Percentiles rank a stretch among this genome's conserved stretches.
These are phyloP conservation scores for Drosophila yakuba DNA, from an alignment of 1,140 invertebrate genomes.

Conservation along the genomic window DNA sequence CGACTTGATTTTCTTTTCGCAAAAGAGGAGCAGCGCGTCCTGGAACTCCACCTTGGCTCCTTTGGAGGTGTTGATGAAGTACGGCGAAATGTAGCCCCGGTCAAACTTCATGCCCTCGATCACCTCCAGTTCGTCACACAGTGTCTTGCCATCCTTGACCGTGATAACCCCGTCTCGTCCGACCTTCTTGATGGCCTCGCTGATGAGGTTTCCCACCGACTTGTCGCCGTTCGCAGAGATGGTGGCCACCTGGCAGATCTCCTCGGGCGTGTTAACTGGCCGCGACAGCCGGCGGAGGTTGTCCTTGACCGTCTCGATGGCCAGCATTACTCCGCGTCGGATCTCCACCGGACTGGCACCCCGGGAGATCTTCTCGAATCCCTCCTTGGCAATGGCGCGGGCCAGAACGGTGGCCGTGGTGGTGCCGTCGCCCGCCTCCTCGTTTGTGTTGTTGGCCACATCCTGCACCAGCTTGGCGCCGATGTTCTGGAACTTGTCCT, in stretches of 20 bases:
- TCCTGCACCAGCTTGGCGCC: slow-evolving; percentile 99
- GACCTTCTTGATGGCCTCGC: slow-evolving; percentile 98
- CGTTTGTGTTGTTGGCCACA: slow-evolving; percentile 99
- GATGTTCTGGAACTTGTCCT: slow-evolving; percentile 99
- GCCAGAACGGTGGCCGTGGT: slow-evolving; percentile 99
- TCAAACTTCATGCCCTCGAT: slow-evolving; percentile 99
- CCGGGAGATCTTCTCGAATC: slow-evolving; percentile 99
- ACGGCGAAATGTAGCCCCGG: slow-evolving; percentile 99
- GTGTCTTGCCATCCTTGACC: slow-evolving; percentile 99
- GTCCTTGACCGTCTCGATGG: slow-evolving; percentile 95
- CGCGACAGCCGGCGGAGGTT: slow-evolving; percentile 95
- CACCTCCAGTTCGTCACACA: slow-evolving; percentile 97
- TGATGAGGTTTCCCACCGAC: slow-evolving; percentile 96
- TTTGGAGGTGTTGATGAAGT: slow-evolving; percentile 99
- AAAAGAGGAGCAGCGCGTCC: slow-evolving; percentile 96
- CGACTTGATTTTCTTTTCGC: slow-evolving; percentile 99
- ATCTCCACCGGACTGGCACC: slow-evolving; percentile 99
- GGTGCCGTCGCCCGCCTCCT: slow-evolving; percentile 99
- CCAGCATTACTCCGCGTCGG: slow-evolving; percentile 97
- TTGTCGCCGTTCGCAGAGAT: slow-evolving; percentile 99
- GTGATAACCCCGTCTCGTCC: slow-evolving; percentile 99
- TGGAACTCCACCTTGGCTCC: slow-evolving; percentile 99
- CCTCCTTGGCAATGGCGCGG: slow-evolving; percentile 98
- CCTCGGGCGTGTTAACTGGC: slow-evolving; percentile 97
- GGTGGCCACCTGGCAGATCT: slow-evolving; percentile 99